Conservation (phyloP, 2,113 vertebrate species). For the Oreochromis aureus region DNA sequence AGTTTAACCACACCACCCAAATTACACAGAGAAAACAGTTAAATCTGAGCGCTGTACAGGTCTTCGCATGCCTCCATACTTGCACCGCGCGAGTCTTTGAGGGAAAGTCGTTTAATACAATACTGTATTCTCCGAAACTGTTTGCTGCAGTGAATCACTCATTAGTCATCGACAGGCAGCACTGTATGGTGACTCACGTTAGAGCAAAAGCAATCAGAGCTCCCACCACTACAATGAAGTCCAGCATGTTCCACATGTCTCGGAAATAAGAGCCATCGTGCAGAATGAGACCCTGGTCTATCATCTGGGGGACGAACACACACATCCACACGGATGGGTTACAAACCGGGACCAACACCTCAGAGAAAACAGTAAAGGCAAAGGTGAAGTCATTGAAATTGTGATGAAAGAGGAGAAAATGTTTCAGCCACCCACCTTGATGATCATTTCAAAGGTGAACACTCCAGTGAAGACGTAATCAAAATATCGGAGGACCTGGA, state of each 20-base stretch:
- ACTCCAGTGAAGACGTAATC: conserved; percentile 98
- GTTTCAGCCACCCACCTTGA: conserved; percentile 79
- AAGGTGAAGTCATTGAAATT: not conserved
- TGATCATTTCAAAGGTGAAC: conserved; percentile 99
- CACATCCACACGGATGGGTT: not conserved
- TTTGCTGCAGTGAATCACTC: conserved; percentile 54
- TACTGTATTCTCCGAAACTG: conserved; percentile 8
- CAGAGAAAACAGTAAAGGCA: not conserved
- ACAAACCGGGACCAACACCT: not conserved
- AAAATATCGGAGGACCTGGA: conserved; percentile 93
- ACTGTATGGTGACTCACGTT: conserved; percentile 83
- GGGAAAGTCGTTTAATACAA: conserved; percentile 7
- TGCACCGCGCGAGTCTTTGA: not conserved
- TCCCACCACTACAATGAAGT: conserved; percentile 97
- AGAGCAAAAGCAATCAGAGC: conserved; percentile 94
- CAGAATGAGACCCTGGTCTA: conserved; percentile 95
- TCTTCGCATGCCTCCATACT: not conserved
- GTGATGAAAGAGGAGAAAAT: not conserved
- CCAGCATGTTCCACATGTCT: conserved; percentile 97
- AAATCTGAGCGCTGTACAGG: not conserved
- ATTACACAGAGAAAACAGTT: not conserved
- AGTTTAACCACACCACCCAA: not conserved
- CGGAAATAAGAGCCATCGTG: conserved; percentile 96
- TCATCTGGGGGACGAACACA: conserved; percentile 80
- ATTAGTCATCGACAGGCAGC: conserved; percentile 46